Conservation (phyloP, 2,888 invertebrate species). For the Microctonus hyperodae region DNA sequence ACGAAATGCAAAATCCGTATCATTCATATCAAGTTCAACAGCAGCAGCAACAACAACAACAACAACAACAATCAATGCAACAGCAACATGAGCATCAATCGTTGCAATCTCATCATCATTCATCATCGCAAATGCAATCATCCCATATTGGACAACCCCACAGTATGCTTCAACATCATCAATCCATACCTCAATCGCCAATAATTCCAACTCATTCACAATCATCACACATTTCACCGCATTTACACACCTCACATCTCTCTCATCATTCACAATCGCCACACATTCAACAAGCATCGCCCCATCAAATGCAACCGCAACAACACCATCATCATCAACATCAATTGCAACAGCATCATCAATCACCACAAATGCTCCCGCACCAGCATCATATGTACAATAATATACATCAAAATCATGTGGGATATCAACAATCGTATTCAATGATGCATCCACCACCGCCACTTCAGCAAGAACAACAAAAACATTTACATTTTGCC, state of each 20-base stretch:
- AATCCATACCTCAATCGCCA: conserved; percentile 23
- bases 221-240: background rate
- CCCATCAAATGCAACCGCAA: conserved; percentile 31
- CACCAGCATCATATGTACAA: conserved; percentile 62
- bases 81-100: conserved; percentile 46
- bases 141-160: conserved; percentile 33
- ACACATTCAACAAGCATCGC: conserved; percentile 47
- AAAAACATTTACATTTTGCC: conserved; percentile 53
- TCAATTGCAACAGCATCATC: conserved; percentile 58
- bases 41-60: conserved; percentile 42
- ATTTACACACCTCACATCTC: conserved; percentile 7
- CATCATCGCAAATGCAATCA: conserved; percentile 56
- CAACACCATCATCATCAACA: conserved; percentile 48
- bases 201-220: conserved; percentile 8
- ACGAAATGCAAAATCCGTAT: conserved; percentile 52
- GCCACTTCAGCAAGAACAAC: conserved; percentile 45
- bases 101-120: conserved; percentile 37
- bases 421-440: conserved; percentile 61
- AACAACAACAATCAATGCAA: conserved; percentile 54
- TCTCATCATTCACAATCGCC: conserved; percentile 15
- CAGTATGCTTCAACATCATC: conserved; percentile 18
- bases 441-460: conserved; percentile 40
- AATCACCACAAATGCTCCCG: conserved; percentile 54
- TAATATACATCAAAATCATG: conserved; percentile 66
- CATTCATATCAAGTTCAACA: conserved; percentile 54